Evolutionary conservation across 2,888 invertebrate genomes (phyloP), one percentile per base, ranked within the genome.

Genomic region (Ectemnius cavifrons): DNA sequence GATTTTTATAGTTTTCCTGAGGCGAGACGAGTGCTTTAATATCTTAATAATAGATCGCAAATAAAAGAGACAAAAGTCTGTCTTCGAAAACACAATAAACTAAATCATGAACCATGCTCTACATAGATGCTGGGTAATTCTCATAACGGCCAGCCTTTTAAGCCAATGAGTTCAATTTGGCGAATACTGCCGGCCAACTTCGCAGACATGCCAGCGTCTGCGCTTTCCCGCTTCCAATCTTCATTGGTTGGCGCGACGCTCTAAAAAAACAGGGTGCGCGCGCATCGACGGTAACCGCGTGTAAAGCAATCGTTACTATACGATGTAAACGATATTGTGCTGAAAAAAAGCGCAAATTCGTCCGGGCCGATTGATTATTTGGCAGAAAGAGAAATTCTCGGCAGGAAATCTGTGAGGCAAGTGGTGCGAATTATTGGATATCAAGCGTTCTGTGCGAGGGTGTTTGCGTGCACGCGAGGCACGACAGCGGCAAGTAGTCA

Each of bases 231-330:
- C 8, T 13, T 1, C 14, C 14, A 8, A 0, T 2, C 2, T 8
- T 27, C 63, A 72, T 69, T 76, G 77, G 73, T 57, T 20, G 58
- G 2, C 1, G 37, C 37, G 0, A 4, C 8, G 6, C 37, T 20
- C 69, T 13, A 46, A 13, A 46, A 57, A 66, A 66, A 69, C 61
- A 49, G 52, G n/a, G n/a, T 77, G 77, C 77, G 77, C 77, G 77
- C 77, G 77, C 77, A 77, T n/a, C 20, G 37, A 52, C 16, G 16
- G 49, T 46, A 77, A 77, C 77, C 77, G 77, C 77, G 69, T 77
- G 77, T 73, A 71, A 77, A 76, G 59, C 69, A 72, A 70, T 77
- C 77, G 59, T 67, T 62, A 67, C 63, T 46, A 37, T 11, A 73
- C 61, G 67, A 77, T 77, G 69, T 73, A 45, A 69, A 69, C 68